A percentile compares a stretch with the other conserved stretches of the same genome.
Evolutionary conservation across 2,797 vertebrate genomes (phyloP).

Genomic region (Serranus cabrilla): DNA sequence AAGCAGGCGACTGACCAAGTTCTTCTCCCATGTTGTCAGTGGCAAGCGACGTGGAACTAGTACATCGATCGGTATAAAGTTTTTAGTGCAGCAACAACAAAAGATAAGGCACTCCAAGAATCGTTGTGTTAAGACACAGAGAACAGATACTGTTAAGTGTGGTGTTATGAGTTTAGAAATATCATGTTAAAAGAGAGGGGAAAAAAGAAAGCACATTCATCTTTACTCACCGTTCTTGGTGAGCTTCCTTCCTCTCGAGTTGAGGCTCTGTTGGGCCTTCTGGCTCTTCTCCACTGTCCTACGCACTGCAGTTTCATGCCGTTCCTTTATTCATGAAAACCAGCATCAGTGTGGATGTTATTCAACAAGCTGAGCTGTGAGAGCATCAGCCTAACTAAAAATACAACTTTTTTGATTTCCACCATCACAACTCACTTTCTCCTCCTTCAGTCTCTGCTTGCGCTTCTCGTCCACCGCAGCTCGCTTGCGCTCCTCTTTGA

Average conservation of each 20-base stretch:
- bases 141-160: slow-evolving; percentile 23
- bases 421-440: slow-evolving; percentile 84
- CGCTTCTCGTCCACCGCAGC: slow-evolving; percentile 94
- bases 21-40: slow-evolving; percentile 94
- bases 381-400: not conserved
- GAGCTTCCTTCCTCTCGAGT: slow-evolving; percentile 87
- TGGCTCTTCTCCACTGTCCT: slow-evolving; percentile 94
- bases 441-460: slow-evolving; percentile 90
- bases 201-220: not conserved
- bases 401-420: not conserved
- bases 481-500: slow-evolving; percentile 91
- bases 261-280: slow-evolving; percentile 87
- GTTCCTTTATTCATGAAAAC: slow-evolving; percentile 85
- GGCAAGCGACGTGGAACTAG: slow-evolving; percentile 79
- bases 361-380: not conserved
- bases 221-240: slow-evolving; percentile 85
- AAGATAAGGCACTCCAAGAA: slow-evolving; percentile 56
- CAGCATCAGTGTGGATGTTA: slow-evolving; percentile 26
- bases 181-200: slow-evolving; percentile 18
- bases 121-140: slow-evolving; percentile 30
- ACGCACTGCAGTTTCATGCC: slow-evolving; percentile 92
- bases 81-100: slow-evolving; percentile 57
- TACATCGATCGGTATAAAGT: slow-evolving; percentile 63
- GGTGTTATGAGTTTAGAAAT: slow-evolving; percentile 41
- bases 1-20: slow-evolving; percentile 93